Evolutionary conservation across 1,140 invertebrate genomes (phyloP), one percentile per base, ranked within the genome.

Genomic region (Homarus americanus): DNA sequence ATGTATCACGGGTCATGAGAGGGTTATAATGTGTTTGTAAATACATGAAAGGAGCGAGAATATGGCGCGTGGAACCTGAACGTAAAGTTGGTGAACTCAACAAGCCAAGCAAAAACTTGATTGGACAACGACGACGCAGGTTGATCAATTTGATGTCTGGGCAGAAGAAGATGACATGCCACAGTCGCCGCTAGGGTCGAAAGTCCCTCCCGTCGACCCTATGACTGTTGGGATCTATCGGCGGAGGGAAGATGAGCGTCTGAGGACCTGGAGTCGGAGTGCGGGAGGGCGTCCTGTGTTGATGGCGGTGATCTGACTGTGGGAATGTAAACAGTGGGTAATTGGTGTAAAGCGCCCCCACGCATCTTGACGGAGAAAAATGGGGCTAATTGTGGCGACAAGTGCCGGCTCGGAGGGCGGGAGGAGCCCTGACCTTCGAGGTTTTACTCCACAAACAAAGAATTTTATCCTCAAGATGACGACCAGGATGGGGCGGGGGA

Each of bases 101-200:
- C 63, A 69, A 69, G 63, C n/a, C 2, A 4, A 69, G 28, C 63
- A 69, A 69, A 69, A 69, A 69, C 63, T 69, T 28, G 63, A 69
- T 69, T 32, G 63, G 63, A 12, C 63, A 69, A 69, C 63, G 63
- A 32, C n/a, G 63, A 69, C 28, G 63, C 63, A 7, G n/a, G 63
- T 69, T 69, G 63, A 69, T 69, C 63, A 69, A 32, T 69, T 69
- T 69, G 63, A 69, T 32, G 63, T 32, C 63, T 69, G n/a, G 63
- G 2, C n/a, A 32, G 2, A 32, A 5, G n/a, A 69, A 32, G 63
- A 7, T 69, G n/a, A 32, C 63, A 69, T 32, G 28, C 63, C 63
- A 69, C 63, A 32, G 63, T 5, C 63, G 63, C n/a, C 63, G 0
- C 5, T 69, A 32, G n/a, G 63, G 63, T 69, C 63, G 63, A 32